Base-by-base conservation (phyloP, 2,888 invertebrate genomes). In the Creontiades dilutus region DNA sequence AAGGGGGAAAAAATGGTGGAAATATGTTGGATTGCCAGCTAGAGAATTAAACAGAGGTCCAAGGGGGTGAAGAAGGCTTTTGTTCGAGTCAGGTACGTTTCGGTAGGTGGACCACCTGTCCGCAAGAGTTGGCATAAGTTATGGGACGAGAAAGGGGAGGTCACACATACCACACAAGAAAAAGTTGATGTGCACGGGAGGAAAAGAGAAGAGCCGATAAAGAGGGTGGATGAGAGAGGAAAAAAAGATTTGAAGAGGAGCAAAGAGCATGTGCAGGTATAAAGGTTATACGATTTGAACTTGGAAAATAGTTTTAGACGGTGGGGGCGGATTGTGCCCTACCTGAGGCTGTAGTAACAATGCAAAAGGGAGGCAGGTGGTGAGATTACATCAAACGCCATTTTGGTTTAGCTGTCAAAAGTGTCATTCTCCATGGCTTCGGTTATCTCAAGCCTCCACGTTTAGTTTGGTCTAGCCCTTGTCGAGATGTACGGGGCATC, bases 91-190 rank as follows among this genome's bases (percentile, higher is more conserved):
- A 86, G 78, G 78, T 82, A 82, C 19, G 52, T 52, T 47, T 47
- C 48, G 55, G 82, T 86, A 86, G 75, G 76, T 27, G 23, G 57
- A 75, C 90, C 90, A 90, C 90, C 90, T 90, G 90, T 90, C 90
- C 87, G 85, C 89, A 89, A 52, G 86, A 89, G 81, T 90, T 89
- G 90, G 90, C 89, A 86, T 90, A 90, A 90, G 90, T 90, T 90
- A 90, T 90, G 52, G 78, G 84, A 84, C 2, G 28, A 57, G 68
- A 47, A 80, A 55, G 81, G 27, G 48, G 89, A 68, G 75, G 84
- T 84, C 75, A 89, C 86, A 75, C 47, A 86, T 86, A 86, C 86
- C 86, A 47, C 86, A 86, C 76, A 75, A 48, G 55, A 75, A 37
- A 23, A 52, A 80, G 37, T 78, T 78, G 88, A 57, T 88, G 57